Evolutionary conservation across 2,113 vertebrate genomes (phyloP).

Genomic region (Pluvianellus socialis): DNA sequence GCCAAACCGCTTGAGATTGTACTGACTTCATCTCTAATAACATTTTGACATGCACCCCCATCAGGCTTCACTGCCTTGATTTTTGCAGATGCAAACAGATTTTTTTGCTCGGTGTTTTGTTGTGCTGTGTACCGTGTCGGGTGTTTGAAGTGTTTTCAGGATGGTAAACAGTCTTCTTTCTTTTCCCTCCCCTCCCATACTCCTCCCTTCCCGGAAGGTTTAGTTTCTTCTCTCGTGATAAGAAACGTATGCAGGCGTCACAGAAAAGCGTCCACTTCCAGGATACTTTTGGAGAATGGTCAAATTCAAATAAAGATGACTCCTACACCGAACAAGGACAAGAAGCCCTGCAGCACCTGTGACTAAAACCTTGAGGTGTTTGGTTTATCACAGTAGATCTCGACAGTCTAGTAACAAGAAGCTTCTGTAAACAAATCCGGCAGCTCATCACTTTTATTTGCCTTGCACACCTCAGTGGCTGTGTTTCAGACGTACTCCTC

Average conservation of each 20-base stretch:
- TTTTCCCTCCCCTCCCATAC: background rate
- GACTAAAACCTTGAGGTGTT: conserved; percentile 38
- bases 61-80: conserved; percentile 28
- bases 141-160: background rate
- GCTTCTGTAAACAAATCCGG: background rate
- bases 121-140: background rate
- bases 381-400: background rate
- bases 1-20: conserved; percentile 42
- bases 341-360: conserved; percentile 94
- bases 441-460: background rate
- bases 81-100: conserved; percentile 29
- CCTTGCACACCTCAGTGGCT: background rate
- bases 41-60: conserved; percentile 16
- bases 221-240: conserved; percentile 97
- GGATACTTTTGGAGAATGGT: conserved; percentile 81
- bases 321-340: conserved; percentile 92
- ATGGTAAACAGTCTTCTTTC: background rate
- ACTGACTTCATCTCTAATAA: conserved; percentile 52
- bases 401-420: background rate
- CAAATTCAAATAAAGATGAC: conserved; percentile 78
- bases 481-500: background rate
- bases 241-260: conserved; percentile 76
- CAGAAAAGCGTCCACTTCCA: conserved; percentile 77
- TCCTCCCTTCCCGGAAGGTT: conserved; percentile 78
- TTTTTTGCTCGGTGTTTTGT: conserved; percentile 26